A percentile compares a stretch with the other conserved stretches of the same genome.
These are phyloP conservation scores for Macaria notata DNA, from an alignment of 2,888 invertebrate genomes.

Conservation along the genomic window DNA sequence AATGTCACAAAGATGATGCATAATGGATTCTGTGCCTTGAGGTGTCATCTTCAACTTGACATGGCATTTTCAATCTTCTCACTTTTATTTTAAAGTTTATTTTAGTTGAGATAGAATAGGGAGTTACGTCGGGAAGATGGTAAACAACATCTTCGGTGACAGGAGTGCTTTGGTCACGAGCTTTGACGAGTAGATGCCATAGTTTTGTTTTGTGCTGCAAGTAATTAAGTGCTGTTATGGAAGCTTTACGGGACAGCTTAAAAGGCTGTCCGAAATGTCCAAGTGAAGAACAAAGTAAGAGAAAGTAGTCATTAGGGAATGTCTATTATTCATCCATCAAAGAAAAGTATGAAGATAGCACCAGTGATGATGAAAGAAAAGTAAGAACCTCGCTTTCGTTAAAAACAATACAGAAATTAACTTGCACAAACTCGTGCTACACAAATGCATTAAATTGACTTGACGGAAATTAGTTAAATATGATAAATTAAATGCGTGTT, in stretches of 20 bases:
- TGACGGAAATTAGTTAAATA: too few species aligned
- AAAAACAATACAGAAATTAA: too few species aligned
- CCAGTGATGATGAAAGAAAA: too few species aligned
- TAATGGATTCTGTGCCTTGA: constrained; percentile 63
- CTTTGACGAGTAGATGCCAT: constrained; percentile 27
- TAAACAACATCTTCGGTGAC: constrained; percentile 45
- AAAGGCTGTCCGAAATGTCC: constrained; percentile 18
- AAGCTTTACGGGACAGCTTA: constrained; percentile 39
- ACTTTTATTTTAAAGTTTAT: constrained; percentile 31
- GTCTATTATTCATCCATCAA: too few species aligned
- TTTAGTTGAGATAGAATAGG: constrained; percentile 22
- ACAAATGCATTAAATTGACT: too few species aligned
- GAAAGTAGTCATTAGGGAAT: constrained; percentile 15
- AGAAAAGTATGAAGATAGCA: too few species aligned
- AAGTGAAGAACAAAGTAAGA: constrained; percentile 7
- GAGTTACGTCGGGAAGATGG: constrained; percentile 3
- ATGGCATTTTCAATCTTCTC: constrained; percentile 35
- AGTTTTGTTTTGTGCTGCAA: constrained; percentile 31
- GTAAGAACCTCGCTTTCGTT: too few species aligned
- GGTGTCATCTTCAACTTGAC: constrained; percentile 46
- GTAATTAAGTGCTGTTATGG: constrained; percentile 58
- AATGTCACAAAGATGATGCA: constrained; percentile 73
- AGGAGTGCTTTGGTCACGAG: constrained; percentile 46
- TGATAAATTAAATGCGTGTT: too few species aligned
- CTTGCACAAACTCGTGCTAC: too few species aligned